phyloP scores from a whole-genome alignment of 2,888 invertebrate genomes.

The Dynastes maya region DNA sequence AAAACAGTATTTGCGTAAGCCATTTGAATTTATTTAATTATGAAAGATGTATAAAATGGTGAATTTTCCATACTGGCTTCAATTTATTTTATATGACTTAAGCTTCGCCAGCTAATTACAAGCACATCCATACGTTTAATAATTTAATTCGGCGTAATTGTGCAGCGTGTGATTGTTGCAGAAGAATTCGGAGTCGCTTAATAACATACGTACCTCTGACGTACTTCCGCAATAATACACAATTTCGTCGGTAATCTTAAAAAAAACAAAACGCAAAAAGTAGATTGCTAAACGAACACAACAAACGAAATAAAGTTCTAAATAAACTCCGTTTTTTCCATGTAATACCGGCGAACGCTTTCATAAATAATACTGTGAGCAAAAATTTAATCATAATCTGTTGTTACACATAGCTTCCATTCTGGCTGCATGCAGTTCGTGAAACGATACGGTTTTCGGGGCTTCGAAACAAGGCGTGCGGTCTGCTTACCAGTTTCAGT shows the following conservation, averaged over 20 bases:
- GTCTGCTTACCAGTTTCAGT: constrained; percentile 28
- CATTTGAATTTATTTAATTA: too few relatives aligned
- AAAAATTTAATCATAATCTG: constrained; percentile 24
- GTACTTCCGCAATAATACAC: too few relatives aligned
- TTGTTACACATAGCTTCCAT: constrained; percentile 10
- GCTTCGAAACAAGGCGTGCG: neutral
- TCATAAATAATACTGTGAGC: constrained; percentile 26
- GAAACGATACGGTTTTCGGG: constrained; percentile 17
- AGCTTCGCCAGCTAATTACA: too few relatives aligned
- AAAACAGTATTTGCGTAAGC: too few relatives aligned
- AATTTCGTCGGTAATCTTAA: neutral
- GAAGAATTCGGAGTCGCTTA: too few relatives aligned
- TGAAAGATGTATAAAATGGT: too few relatives aligned
- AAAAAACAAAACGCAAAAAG: neutral
- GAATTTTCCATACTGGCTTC: too few relatives aligned
- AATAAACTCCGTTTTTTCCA: neutral
- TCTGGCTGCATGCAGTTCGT: constrained; percentile 9
- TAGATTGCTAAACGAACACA: neutral
- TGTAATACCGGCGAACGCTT: constrained; percentile 10
- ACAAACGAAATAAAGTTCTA: neutral
- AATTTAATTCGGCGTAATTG: too few relatives aligned
- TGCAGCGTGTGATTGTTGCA: too few relatives aligned
- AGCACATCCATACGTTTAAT: too few relatives aligned
- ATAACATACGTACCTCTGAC: too few relatives aligned
- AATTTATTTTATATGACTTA: too few relatives aligned